Evolutionary conservation across 1,140 invertebrate species (phyloP), one percentile per base, ranked within the genome.

Genomic region (Drosophila nebulosa): DNA sequence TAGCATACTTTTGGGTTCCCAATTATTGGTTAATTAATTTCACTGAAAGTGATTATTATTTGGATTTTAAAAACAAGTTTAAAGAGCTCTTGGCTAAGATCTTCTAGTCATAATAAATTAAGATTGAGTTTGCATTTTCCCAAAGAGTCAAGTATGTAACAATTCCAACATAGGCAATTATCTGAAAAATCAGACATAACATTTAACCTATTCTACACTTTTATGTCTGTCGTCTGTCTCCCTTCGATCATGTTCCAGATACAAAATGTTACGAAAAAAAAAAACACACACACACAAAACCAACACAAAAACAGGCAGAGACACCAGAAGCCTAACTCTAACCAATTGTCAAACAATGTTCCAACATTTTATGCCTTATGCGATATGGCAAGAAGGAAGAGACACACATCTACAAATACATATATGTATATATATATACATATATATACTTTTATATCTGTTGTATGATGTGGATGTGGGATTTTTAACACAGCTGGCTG

Each of bases 401-500:
- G 55, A 9, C 7, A 35, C 10, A 27, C 14, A 27, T n/a, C 22
- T 3, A 56, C 12, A 58, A 24, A 6, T 26, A 32, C 5, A 56
- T 6, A 12, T 5, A 2, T 16, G 2, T 21, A n/a, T 35, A 39
- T 3, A 63, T 68, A 30, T 52, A 32, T 61, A 62, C 24, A 63
- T 75, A 39, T 24, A 16, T 39, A 18, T 32, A 27, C 0, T n/a
- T 10, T 35, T 35, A 16, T 46, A 46, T 42, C 14, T 42, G 6
- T 42, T 42, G 14, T 46, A 46, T 46, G 26, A 70, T 70, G 59
- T 65, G 36, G 78, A 76, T 76, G 83, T 88, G 83, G 75, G 83
- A 69, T 79, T 79, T 80, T 67, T 61, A 74, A 74, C 81, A 86
- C 83, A 85, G 78, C 83, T 81, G 81, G 72, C 69, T 76, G 84